These are phyloP conservation scores for Icerya purchasi DNA, from an alignment of 2,888 invertebrate genomes.

Conservation along the genomic window DNA sequence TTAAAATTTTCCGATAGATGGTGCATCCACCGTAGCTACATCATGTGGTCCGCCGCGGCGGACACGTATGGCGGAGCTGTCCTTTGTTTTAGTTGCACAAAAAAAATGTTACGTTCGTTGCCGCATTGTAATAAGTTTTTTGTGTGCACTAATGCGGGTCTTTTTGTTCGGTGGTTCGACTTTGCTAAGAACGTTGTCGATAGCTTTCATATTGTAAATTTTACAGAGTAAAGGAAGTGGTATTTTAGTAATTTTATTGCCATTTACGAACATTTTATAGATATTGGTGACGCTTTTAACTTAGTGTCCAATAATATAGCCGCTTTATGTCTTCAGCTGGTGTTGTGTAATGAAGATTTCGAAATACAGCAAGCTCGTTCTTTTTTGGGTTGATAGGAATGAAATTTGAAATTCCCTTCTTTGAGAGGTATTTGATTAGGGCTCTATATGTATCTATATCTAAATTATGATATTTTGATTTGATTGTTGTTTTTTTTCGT, in stretches of 20 bases:
- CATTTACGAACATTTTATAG: background rate
- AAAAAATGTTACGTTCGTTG: background rate
- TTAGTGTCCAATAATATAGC: background rate
- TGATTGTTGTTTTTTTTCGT: background rate
- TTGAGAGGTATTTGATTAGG: background rate
- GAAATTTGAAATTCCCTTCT: background rate
- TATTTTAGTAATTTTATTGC: background rate
- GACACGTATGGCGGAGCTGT: background rate
- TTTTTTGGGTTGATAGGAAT: background rate
- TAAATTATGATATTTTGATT: background rate
- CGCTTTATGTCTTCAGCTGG: background rate
- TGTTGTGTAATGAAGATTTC: background rate
- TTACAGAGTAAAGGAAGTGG: background rate
- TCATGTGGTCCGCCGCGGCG: background rate
- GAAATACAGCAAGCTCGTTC: background rate
- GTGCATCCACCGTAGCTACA: background rate
- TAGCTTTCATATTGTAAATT: background rate
- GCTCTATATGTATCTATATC: background rate
- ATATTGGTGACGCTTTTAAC: background rate
- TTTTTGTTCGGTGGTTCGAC: background rate
- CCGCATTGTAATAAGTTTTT: background rate
- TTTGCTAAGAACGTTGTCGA: background rate
- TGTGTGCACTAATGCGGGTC: background rate
- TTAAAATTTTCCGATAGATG: background rate
- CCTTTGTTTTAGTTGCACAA: background rate